Conservation (phyloP, 2,797 vertebrate genomes). For the Tragopan temminckii region DNA sequence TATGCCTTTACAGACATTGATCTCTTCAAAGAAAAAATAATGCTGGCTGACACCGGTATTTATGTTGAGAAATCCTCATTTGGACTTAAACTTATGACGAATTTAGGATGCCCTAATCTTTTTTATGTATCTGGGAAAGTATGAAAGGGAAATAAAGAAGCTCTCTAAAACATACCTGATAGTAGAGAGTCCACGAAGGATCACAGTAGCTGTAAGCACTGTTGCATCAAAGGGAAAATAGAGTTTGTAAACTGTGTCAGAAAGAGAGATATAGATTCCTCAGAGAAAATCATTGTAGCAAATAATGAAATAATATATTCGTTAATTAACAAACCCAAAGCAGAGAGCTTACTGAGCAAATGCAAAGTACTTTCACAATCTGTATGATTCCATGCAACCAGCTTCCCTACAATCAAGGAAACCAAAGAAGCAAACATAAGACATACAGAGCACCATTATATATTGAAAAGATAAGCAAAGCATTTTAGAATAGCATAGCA, state of each 20-base stretch:
- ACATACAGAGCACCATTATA: not conserved
- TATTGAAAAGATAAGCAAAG: not conserved
- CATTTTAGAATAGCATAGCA: not conserved
- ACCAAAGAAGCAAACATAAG: not conserved
- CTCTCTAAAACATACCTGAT: not conserved
- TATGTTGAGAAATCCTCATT: not conserved
- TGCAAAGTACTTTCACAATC: not conserved
- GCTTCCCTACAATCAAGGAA: not conserved
- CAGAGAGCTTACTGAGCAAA: not conserved
- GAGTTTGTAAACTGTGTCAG: not conserved
- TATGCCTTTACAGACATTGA: not conserved
- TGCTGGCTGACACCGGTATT: not conserved
- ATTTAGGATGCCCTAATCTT: not conserved
- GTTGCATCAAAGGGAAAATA: not conserved
- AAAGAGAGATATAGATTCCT: not conserved
- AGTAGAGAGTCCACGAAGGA: fast-evolving
- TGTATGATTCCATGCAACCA: not conserved
- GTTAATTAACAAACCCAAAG: not conserved
- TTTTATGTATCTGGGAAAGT: not conserved
- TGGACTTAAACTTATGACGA: not conserved
- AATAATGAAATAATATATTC: not conserved
- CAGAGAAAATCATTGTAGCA: not conserved
- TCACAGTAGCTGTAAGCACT: not conserved
- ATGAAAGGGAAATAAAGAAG: not conserved
- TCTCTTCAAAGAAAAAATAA: not conserved